Percentiles rank a stretch among this genome's conserved stretches.
These are phyloP conservation scores for Himalopsyche kuldschensis DNA, from an alignment of 2,888 invertebrate genomes.

Conservation along the genomic window DNA sequence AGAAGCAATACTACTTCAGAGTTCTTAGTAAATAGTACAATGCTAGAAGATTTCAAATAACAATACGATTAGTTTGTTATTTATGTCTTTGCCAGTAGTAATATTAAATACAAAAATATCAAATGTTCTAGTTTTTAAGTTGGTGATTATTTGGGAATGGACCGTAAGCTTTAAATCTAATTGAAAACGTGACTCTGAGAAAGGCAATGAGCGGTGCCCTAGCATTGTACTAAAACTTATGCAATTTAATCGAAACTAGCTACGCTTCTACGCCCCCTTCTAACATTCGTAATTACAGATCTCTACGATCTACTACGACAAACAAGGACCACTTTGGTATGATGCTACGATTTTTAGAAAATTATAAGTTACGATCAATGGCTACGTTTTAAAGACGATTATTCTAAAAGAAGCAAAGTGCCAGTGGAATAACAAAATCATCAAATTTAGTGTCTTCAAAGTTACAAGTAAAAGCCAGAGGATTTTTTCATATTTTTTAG, in stretches of 20 bases:
- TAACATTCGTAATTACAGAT: neutral
- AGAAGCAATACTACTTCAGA: neutral
- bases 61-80: neutral
- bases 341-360: no score
- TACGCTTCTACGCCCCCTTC: conserved; percentile 2
- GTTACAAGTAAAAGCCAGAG: no score
- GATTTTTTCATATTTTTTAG: no score
- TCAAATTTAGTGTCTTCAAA: no score
- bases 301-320: neutral
- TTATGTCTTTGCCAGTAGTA: neutral
- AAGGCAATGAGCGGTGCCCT: neutral
- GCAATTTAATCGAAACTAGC: conserved; percentile 14
- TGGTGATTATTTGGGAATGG: neutral
- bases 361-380: no score
- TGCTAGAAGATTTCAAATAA: neutral
- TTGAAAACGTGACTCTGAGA: conserved; percentile 32
- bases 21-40: neutral
- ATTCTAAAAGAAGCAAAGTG: no score
- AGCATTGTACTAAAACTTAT: conserved; percentile 19
- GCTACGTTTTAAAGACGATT: no score
- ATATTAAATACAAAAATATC: neutral
- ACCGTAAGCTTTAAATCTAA: conserved; percentile 30
- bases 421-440: no score
- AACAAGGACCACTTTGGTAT: no score
- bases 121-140: neutral